A percentile compares a stretch with the other conserved stretches of the same genome.
Evolutionary conservation across 2,797 vertebrate genomes (phyloP).

Genomic region (Oryzias sinensis): DNA sequence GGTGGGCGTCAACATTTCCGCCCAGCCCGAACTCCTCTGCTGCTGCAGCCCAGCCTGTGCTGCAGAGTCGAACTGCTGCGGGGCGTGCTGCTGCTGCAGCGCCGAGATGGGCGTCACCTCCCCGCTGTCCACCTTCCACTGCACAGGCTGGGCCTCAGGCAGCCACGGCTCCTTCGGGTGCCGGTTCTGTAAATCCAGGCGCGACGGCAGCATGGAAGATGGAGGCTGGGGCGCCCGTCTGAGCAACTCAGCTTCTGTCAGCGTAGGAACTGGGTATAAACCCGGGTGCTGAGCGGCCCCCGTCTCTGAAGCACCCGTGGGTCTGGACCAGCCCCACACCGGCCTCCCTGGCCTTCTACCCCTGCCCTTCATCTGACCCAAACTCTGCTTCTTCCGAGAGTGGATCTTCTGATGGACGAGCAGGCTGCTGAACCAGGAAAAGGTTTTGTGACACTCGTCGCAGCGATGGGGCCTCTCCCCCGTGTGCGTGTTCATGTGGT

Average conservation of each 20-base stretch:
- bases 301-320: constrained; percentile 42
- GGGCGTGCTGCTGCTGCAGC: constrained; percentile 51
- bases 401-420: constrained; percentile 83
- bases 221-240: constrained; percentile 44
- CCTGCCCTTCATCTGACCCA: constrained; percentile 58
- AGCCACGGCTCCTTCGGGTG: constrained; percentile 55
- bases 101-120: constrained; percentile 60
- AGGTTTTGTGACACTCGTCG: constrained; percentile 79
- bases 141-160: constrained; percentile 53
- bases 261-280: constrained; percentile 38
- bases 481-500: constrained; percentile 84
- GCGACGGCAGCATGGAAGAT: constrained; percentile 38
- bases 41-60: constrained; percentile 42
- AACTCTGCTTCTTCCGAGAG: constrained; percentile 71
- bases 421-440: constrained; percentile 83
- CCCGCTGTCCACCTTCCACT: constrained; percentile 69
- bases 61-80: constrained; percentile 41
- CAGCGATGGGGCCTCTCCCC: constrained; percentile 81
- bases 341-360: constrained; percentile 62
- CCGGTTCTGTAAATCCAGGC: constrained; percentile 46
- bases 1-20: constrained; percentile 50
- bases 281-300: constrained; percentile 26
- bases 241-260: constrained; percentile 55
- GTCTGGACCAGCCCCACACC: constrained; percentile 55
- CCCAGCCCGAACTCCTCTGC: constrained; percentile 54